A percentile compares a stretch with the other conserved stretches of the same genome.
These are phyloP conservation scores for Megathymus violae DNA, from an alignment of 1,140 invertebrate genomes.

Conservation along the genomic window DNA sequence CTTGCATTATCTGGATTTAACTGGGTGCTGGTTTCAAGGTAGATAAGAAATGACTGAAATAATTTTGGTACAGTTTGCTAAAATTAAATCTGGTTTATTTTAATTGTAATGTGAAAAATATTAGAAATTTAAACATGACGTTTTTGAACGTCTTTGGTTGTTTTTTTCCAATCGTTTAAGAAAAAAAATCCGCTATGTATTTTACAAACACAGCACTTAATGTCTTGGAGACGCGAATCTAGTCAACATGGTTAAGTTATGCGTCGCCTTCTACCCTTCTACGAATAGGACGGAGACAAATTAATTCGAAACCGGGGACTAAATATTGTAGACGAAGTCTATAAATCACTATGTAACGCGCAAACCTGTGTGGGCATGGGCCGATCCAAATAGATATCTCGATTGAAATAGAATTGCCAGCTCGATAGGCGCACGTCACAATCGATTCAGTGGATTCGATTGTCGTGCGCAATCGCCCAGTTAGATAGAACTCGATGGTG, in stretches of 20 bases:
- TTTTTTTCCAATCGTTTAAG: too few relatives aligned
- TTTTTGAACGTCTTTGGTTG: too few relatives aligned
- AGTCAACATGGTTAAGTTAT: background rate
- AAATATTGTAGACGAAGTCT: conserved; percentile 22
- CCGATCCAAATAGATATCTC: conserved; percentile 35
- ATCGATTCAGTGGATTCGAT: conserved; percentile 28
- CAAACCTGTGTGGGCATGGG: conserved; percentile 46
- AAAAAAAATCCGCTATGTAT: too few relatives aligned
- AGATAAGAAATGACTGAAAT: too few relatives aligned
- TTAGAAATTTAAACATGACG: too few relatives aligned
- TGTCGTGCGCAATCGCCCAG: conserved; percentile 22
- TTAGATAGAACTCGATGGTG: background rate
- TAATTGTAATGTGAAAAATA: too few relatives aligned
- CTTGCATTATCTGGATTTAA: too few relatives aligned
- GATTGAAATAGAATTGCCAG: conserved; percentile 31
- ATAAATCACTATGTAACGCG: conserved; percentile 28
- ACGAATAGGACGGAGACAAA: background rate
- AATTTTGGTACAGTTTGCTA: too few relatives aligned
- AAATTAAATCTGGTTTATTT: too few relatives aligned
- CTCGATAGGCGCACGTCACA: conserved; percentile 29
- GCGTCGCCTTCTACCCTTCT: conserved; percentile 1
- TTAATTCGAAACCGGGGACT: conserved; percentile 19
- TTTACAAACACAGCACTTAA: background rate
- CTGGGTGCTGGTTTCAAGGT: too few relatives aligned
- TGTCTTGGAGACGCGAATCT: background rate